Evolutionary conservation across 2,888 invertebrate species (phyloP).

Genomic region (Serrognathus titanus): DNA sequence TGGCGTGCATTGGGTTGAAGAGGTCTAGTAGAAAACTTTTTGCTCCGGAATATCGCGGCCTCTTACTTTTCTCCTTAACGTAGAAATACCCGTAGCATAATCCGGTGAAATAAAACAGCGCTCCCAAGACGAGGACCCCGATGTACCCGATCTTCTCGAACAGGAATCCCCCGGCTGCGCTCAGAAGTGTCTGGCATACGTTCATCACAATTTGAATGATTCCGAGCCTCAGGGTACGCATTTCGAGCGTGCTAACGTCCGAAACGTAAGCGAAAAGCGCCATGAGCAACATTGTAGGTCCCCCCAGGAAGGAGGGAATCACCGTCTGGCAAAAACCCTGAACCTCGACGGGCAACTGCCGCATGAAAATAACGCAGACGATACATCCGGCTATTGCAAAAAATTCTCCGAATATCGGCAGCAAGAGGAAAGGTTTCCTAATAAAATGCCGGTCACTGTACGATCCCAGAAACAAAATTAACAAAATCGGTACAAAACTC

Average conservation of each 20-base stretch:
- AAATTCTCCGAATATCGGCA: conserved; percentile 45
- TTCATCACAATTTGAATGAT: conserved; percentile 49
- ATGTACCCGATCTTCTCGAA: conserved; percentile 39
- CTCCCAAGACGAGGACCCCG: conserved; percentile 36
- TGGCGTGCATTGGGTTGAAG: conserved; percentile 39
- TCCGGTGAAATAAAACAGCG: conserved; percentile 33
- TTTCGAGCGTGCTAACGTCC: conserved; percentile 52
- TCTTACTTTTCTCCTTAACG: conserved; percentile 33
- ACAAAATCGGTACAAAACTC: conserved; percentile 40
- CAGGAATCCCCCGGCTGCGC: conserved; percentile 37
- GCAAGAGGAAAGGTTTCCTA: conserved; percentile 44
- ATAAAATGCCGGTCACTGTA: conserved; percentile 46
- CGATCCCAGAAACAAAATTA: conserved; percentile 45
- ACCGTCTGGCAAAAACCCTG: conserved; percentile 55
- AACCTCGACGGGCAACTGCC: conserved; percentile 53
- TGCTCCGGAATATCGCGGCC: conserved; percentile 22
- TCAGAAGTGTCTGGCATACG: conserved; percentile 11
- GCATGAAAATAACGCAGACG: conserved; percentile 54
- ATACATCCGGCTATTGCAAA: conserved; percentile 53
- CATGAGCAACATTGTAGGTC: conserved; percentile 50
- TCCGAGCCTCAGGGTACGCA: conserved; percentile 61
- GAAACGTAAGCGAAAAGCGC: conserved; percentile 46
- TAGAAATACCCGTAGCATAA: conserved; percentile 40
- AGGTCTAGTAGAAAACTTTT: conserved; percentile 35
- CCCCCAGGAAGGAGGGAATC: conserved; percentile 58